phyloP scores from a whole-genome alignment of 2,888 invertebrate genomes.

The Caradrina kadenii region DNA sequence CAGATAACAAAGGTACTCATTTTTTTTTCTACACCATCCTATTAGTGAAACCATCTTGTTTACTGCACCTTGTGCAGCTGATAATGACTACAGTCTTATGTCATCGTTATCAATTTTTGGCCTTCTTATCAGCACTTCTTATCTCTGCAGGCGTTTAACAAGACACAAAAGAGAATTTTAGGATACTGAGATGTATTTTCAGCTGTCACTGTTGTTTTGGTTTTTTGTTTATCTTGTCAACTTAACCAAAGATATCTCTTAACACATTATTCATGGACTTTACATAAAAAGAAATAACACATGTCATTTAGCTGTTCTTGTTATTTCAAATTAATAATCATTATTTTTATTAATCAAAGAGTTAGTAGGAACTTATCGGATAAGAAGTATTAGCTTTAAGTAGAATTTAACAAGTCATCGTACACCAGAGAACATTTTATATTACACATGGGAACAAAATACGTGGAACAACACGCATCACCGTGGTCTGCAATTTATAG shows the following conservation, averaged over 20 bases:
- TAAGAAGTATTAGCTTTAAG: background rate
- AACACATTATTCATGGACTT: background rate
- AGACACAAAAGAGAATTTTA: slow-evolving; percentile 20
- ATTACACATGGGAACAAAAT: slow-evolving; percentile 57
- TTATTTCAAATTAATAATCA: background rate
- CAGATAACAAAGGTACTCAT: slow-evolving; percentile 6
- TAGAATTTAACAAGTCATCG: slow-evolving; percentile 14
- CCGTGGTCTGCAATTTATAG: slow-evolving; percentile 80
- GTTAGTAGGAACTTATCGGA: background rate
- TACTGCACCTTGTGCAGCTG: slow-evolving; percentile 55
- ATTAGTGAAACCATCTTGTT: slow-evolving; percentile 20
- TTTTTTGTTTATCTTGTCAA: background rate
- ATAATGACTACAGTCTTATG: slow-evolving; percentile 41
- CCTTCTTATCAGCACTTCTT: slow-evolving; percentile 44
- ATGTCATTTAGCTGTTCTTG: background rate
- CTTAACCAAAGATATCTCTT: background rate
- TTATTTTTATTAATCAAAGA: background rate
- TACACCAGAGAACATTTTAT: background rate
- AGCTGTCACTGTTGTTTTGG: background rate
- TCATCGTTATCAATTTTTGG: slow-evolving; percentile 54
- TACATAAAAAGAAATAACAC: background rate
- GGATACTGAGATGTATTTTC: slow-evolving; percentile 10
- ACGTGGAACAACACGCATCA: slow-evolving; percentile 76
- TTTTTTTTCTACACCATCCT: slow-evolving; percentile 1
- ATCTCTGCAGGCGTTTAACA: slow-evolving; percentile 36